phyloP scores from a whole-genome alignment of 2,888 invertebrate species.

The Sympetrum striolatum region DNA sequence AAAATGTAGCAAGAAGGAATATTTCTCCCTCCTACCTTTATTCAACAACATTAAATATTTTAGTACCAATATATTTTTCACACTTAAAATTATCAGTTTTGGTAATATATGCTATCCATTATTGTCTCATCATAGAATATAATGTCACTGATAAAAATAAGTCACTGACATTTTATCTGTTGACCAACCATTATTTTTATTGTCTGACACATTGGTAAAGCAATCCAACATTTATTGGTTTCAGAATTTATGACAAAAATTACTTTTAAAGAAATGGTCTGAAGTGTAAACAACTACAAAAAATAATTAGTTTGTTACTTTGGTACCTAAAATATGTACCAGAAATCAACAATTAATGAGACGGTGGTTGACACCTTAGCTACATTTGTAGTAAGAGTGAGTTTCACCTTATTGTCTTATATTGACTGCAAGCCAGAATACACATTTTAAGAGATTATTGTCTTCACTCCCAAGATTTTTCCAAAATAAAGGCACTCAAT shows the following conservation, averaged over 20 bases:
- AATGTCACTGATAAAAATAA: slow-evolving; percentile 43
- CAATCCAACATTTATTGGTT: slow-evolving; percentile 3
- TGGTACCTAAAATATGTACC: slow-evolving; percentile 42
- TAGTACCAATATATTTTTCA: slow-evolving; percentile 40
- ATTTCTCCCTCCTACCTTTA: background rate
- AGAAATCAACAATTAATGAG: slow-evolving; percentile 20
- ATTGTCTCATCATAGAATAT: slow-evolving; percentile 30
- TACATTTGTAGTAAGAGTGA: slow-evolving; percentile 9
- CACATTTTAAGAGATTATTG: slow-evolving; percentile 36
- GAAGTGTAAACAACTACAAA: slow-evolving; percentile 41
- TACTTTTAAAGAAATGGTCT: slow-evolving; percentile 26
- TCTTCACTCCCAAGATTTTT: slow-evolving; percentile 43
- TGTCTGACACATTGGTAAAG: slow-evolving; percentile 30
- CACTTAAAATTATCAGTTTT: slow-evolving; percentile 41
- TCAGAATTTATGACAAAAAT: slow-evolving; percentile 33
- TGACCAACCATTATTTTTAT: slow-evolving; percentile 24
- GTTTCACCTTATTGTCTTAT: slow-evolving; percentile 35
- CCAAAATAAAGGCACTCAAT: slow-evolving; percentile 44
- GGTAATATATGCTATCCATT: slow-evolving; percentile 16
- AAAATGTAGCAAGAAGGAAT: slow-evolving; percentile 3
- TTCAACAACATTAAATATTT: slow-evolving; percentile 42
- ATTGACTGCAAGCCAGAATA: slow-evolving; percentile 42
- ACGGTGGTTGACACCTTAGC: slow-evolving; percentile 4
- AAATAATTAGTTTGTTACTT: slow-evolving; percentile 28
- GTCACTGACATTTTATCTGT: slow-evolving; percentile 24